phyloP scores from a whole-genome alignment of 2,797 vertebrate genomes.

The Cirrhinus molitorella region DNA sequence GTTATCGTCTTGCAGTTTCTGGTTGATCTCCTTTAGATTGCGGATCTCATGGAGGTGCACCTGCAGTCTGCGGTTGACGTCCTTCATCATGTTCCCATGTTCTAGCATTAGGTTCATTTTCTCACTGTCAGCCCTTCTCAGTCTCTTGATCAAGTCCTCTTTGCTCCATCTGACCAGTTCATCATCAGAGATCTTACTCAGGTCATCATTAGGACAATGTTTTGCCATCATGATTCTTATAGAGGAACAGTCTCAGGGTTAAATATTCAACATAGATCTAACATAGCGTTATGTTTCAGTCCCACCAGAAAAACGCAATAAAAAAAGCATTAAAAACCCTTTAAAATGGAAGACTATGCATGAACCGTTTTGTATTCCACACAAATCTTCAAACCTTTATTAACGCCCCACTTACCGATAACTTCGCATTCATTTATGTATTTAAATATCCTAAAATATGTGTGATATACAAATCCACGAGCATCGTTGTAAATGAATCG shows the following conservation, averaged over 20 bases:
- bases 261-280: conserved; percentile 17
- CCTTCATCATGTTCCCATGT: conserved; percentile 90
- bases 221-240: conserved; percentile 80
- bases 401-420: not conserved
- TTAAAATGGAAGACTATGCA: not conserved
- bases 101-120: conserved; percentile 89
- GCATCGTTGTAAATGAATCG: not conserved
- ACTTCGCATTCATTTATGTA: not conserved
- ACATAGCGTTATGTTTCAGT: conserved; percentile 1
- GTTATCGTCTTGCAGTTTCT: conserved; percentile 89
- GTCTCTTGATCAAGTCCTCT: conserved; percentile 84
- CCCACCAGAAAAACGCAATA: not conserved
- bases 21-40: conserved; percentile 88
- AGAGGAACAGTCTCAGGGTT: not conserved
- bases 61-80: conserved; percentile 89
- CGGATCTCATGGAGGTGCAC: conserved; percentile 90
- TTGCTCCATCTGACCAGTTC: conserved; percentile 88
- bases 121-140: conserved; percentile 83
- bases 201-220: conserved; percentile 83
- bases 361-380: not conserved
- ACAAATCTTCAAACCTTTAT: not conserved
- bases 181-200: conserved; percentile 90
- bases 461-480: not conserved
- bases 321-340: not conserved
- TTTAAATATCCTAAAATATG: conserved; percentile 2